These are phyloP conservation scores for Clarias gariepinus DNA, from an alignment of 2,113 vertebrate species.

Conservation along the genomic window DNA sequence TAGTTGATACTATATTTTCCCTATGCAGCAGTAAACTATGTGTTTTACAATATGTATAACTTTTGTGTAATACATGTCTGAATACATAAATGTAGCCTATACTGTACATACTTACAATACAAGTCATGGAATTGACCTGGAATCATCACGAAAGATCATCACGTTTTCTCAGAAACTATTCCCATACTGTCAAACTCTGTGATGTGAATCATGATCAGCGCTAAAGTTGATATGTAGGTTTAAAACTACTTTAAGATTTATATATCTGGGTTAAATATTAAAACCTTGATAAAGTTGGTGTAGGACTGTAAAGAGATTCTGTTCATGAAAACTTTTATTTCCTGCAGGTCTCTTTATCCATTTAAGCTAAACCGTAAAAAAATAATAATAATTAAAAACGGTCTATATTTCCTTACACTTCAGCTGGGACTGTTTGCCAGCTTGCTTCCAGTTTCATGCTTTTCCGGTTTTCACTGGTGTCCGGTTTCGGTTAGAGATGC, in stretches of 20 bases:
- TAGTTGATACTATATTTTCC: too few species aligned
- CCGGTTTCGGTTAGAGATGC: too few species aligned
- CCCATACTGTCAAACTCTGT: neutral
- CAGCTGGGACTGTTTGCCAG: neutral
- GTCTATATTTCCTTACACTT: neutral
- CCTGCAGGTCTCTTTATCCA: neutral
- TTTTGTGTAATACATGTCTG: too few species aligned
- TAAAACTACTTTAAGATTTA: neutral
- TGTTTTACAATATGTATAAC: too few species aligned
- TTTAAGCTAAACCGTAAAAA: neutral
- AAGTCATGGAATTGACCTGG: too few species aligned
- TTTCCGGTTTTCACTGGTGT: neutral
- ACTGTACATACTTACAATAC: too few species aligned
- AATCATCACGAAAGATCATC: neutral
- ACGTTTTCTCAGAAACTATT: neutral
- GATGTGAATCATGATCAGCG: neutral
- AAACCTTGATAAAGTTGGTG: neutral
- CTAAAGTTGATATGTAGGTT: neutral
- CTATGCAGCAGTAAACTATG: too few species aligned
- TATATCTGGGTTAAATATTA: too few species aligned
- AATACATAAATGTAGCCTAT: too few species aligned
- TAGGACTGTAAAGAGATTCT: neutral
- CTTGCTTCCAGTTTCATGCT: neutral
- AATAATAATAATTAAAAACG: neutral
- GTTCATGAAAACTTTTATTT: neutral